Evolutionary conservation across 2,797 vertebrate species (phyloP).

Genomic region (Coluber constrictor): DNA sequence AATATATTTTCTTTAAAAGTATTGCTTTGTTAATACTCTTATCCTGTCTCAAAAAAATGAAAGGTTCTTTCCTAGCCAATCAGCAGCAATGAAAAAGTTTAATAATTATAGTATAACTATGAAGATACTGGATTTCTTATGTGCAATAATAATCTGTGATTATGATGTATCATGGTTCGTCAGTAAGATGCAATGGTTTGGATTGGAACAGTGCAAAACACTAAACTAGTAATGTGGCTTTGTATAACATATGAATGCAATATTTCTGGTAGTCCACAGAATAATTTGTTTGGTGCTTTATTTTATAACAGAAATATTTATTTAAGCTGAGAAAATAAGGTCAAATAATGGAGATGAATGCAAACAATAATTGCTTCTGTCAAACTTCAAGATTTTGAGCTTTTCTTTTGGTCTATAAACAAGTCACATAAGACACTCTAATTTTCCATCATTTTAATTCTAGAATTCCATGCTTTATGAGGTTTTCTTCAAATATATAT

Average conservation of each 20-base stretch:
- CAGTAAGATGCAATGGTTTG: background rate
- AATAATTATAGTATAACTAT: background rate
- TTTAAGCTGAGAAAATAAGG: background rate
- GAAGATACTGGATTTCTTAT: background rate
- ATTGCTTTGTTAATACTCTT: background rate
- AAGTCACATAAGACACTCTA: background rate
- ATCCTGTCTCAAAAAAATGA: too few relatives aligned
- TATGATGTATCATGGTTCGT: background rate
- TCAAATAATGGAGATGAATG: background rate
- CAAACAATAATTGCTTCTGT: background rate
- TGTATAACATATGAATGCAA: background rate
- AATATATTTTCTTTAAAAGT: background rate
- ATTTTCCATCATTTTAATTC: slow-evolving; percentile 26
- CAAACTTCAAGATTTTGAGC: background rate
- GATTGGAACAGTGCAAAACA: background rate
- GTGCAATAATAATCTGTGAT: background rate
- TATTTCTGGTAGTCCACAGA: background rate
- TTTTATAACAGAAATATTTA: background rate
- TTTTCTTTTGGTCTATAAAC: background rate
- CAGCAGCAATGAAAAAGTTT: background rate
- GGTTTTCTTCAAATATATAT: background rate
- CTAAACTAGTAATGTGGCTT: background rate
- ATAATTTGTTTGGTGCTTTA: background rate
- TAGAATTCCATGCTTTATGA: slow-evolving; percentile 8
- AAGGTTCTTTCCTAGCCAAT: background rate